Conservation (phyloP, 2,888 invertebrate genomes). For the Leptogaster cylindrica region DNA sequence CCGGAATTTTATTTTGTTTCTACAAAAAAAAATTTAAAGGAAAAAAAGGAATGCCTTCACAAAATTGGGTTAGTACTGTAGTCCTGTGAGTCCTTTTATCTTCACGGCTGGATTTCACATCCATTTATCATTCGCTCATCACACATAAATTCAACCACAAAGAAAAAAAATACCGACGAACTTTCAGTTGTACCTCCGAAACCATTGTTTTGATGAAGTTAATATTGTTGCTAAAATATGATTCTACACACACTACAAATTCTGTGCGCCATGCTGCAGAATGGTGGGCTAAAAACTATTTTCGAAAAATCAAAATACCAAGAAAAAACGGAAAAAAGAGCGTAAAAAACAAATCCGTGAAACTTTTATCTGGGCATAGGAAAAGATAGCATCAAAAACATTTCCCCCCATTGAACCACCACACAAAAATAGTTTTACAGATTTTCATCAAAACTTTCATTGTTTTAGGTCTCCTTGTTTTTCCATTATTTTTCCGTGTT, state of each 20-base stretch:
- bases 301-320: background rate
- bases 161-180: too few species aligned
- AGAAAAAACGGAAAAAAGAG: too few species aligned
- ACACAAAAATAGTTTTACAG: background rate
- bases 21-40: too few species aligned
- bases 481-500: background rate
- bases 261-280: background rate
- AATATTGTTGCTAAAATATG: conserved; percentile 1
- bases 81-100: too few species aligned
- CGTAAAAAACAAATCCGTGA: too few species aligned
- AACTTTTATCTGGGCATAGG: background rate
- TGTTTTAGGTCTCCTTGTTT: background rate
- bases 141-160: background rate
- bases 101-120: too few species aligned
- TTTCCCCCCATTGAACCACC: background rate
- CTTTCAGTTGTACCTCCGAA: background rate
- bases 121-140: background rate
- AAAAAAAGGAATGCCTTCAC: too few species aligned
- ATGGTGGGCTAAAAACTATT: background rate
- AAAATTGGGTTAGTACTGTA: too few species aligned
- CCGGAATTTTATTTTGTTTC: too few species aligned
- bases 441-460: background rate
- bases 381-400: conserved; percentile 1
- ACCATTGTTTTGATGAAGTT: background rate
- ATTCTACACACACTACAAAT: background rate